These are phyloP conservation scores for Hoplodrina ambigua DNA, from an alignment of 2,888 invertebrate species.

Conservation along the genomic window DNA sequence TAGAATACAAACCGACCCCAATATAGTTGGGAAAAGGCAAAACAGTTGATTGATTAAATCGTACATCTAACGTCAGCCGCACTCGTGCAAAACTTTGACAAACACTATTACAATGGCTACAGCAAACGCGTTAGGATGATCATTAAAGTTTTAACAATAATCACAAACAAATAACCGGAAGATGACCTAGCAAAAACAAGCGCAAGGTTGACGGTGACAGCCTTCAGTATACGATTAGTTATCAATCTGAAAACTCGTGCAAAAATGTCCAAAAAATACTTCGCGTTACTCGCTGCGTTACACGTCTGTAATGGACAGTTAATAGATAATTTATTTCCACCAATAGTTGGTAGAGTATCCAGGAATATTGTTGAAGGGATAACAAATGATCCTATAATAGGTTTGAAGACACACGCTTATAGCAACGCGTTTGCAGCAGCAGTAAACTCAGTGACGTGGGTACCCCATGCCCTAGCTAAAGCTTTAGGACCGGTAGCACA, in stretches of 20 bases:
- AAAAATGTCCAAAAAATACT: slow-evolving; percentile 23
- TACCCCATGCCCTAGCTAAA: slow-evolving; percentile 27
- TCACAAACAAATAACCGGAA: slow-evolving; percentile 30
- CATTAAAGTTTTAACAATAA: slow-evolving; percentile 17
- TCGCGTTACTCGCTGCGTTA: slow-evolving; percentile 7
- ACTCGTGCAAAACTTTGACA: slow-evolving; percentile 14
- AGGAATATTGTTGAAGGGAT: slow-evolving; percentile 20
- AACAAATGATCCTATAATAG: slow-evolving; percentile 5
- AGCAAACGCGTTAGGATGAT: slow-evolving; percentile 14
- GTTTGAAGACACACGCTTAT: neutral
- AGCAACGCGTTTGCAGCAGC: slow-evolving; percentile 39
- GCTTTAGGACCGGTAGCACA: slow-evolving; percentile 4
- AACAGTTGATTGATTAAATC: too few relatives aligned
- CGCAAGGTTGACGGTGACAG: slow-evolving; percentile 13
- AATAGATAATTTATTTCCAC: neutral
- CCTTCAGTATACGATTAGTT: slow-evolving; percentile 5
- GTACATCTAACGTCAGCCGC: too few relatives aligned
- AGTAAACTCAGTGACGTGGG: slow-evolving; percentile 28
- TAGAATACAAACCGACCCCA: too few relatives aligned
- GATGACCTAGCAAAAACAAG: slow-evolving; percentile 8
- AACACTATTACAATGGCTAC: slow-evolving; percentile 3
- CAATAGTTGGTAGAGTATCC: neutral
- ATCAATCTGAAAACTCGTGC: neutral
- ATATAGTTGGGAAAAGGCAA: too few relatives aligned
- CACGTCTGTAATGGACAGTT: slow-evolving; percentile 6